These are phyloP conservation scores for Macrosteles quadrilineatus DNA, from an alignment of 1,140 invertebrate genomes.

Conservation along the genomic window DNA sequence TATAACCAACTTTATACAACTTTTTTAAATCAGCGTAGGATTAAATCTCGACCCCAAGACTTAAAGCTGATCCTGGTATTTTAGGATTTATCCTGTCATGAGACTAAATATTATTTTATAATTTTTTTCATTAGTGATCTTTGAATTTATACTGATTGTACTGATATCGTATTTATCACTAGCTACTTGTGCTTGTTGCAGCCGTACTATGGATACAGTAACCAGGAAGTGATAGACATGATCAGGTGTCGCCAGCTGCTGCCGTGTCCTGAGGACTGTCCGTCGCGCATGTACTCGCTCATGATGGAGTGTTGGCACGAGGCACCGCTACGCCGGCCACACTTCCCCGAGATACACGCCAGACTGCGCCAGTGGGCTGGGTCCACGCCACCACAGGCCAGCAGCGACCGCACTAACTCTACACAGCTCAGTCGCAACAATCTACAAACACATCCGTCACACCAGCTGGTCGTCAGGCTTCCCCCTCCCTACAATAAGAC, in stretches of 20 bases:
- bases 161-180: too few relatives aligned
- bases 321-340: slow-evolving; percentile 82
- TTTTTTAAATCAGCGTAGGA: too few relatives aligned
- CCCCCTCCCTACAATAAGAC: slow-evolving; percentile 31
- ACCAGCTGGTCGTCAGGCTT: slow-evolving; percentile 29
- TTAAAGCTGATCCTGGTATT: too few relatives aligned
- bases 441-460: neutral
- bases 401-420: slow-evolving; percentile 28
- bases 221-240: slow-evolving; percentile 98
- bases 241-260: slow-evolving; percentile 91
- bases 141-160: too few relatives aligned
- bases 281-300: slow-evolving; percentile 83
- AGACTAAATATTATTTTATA: too few relatives aligned
- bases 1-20: too few relatives aligned
- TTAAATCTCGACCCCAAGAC: too few relatives aligned
- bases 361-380: slow-evolving; percentile 30
- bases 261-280: slow-evolving; percentile 89
- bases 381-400: slow-evolving; percentile 1
- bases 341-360: slow-evolving; percentile 76
- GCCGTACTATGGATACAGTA: slow-evolving; percentile 93
- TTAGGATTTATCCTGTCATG: too few relatives aligned
- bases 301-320: slow-evolving; percentile 99
- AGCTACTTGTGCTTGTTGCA: too few relatives aligned
- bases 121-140: too few relatives aligned
- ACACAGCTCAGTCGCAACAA: slow-evolving; percentile 22